phyloP scores from a whole-genome alignment of 92 coral and sea anemone genomes.

The Zoanthus sansibaricus region DNA sequence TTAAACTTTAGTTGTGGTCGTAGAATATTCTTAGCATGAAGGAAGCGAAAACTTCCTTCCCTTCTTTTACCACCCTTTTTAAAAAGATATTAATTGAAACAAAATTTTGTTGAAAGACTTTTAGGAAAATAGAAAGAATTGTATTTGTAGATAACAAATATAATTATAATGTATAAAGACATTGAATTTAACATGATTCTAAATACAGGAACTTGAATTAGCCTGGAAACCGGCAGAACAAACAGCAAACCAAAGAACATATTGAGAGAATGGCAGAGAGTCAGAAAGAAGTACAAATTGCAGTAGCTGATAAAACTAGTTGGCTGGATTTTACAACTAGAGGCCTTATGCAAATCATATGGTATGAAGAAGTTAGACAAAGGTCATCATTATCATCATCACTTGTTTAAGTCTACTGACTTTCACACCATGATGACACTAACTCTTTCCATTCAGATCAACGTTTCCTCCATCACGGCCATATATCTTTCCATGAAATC shows the following conservation, averaged over 20 bases:
- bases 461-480: no score
- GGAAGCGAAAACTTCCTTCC: slow-evolving; percentile 80
- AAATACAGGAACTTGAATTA: background rate
- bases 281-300: no score
- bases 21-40: slow-evolving; percentile 92
- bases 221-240: background rate
- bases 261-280: no score
- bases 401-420: no score
- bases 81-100: slow-evolving; percentile 21
- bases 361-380: no score
- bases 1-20: slow-evolving; percentile 94
- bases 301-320: no score
- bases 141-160: background rate
- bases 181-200: background rate
- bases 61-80: slow-evolving; percentile 51
- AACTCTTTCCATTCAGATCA: no score
- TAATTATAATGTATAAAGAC: background rate
- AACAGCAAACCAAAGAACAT: background rate
- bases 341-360: no score
- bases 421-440: no score
- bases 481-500: no score
- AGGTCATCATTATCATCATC: no score
- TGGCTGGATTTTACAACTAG: no score
- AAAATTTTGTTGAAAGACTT: background rate
- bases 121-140: background rate